Conservation (phyloP, 2,797 vertebrate species). For the Megaceryle alcyon region DNA sequence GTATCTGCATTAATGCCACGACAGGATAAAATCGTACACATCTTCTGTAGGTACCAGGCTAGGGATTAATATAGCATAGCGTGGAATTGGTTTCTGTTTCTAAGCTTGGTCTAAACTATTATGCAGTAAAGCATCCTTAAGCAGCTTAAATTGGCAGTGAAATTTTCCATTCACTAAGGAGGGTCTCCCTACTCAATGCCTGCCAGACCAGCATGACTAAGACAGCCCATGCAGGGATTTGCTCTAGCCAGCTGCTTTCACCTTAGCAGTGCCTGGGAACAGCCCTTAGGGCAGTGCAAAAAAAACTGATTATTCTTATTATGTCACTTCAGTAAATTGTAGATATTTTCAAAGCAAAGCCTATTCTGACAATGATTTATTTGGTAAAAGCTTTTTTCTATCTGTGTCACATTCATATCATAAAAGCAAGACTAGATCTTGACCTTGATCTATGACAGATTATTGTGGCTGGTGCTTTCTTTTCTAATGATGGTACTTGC, state of each 20-base stretch:
- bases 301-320: neutral
- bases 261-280: neutral
- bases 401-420: neutral
- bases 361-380: neutral
- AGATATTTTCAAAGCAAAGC: neutral
- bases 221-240: neutral
- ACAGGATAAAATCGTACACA: neutral
- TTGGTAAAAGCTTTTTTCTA: neutral
- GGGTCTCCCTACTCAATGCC: neutral
- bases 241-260: fast-evolving
- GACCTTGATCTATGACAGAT: neutral
- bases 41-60: neutral
- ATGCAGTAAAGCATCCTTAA: neutral
- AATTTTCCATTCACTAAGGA: neutral
- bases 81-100: neutral
- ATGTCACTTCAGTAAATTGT: neutral
- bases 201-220: neutral
- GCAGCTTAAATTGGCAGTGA: neutral
- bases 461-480: neutral
- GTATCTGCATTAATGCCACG: neutral
- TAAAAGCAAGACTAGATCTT: neutral
- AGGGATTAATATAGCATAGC: neutral
- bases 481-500: neutral
- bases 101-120: neutral
- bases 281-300: neutral